Base-by-base conservation (phyloP, 2,888 invertebrate genomes). In the Oscheius sp. region DNA sequence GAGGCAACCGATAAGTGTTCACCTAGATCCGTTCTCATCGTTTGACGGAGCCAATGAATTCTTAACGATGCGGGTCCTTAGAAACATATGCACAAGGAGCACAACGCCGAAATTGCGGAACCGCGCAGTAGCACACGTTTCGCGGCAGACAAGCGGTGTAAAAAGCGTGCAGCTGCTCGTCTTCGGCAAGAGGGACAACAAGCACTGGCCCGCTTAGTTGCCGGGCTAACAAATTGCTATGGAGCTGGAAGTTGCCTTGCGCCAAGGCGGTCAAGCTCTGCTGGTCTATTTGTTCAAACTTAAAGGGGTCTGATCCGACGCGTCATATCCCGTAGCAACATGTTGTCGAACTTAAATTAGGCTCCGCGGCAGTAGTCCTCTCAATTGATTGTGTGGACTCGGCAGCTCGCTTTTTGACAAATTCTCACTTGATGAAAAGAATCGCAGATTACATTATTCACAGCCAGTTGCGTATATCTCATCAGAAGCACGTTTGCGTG, bases 81-180 rank as follows among this genome's bases (percentile, higher is more conserved):
- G 15, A 29, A 52, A 52, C 52, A 52, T n/a, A 29, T 48, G 48
- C 48, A 4, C 48, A 25, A 10, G 46, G n/a, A 23, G 25, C n/a
- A 52, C 15, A 37, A 8, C 37, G 8, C 37, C 10, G 48, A 55
- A 55, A 29, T 55, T n/a, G 31, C 15, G 27, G 23, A 23, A 42
- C n/a, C 25, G 58, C 58, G 58, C n/a, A 12, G 31, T 23, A 15
- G 45, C 42, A 61, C 61, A 45, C 61, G 61, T 58, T 58, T 58
- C 25, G 58, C 25, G 29, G 61, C 61, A 61, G 61, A 61, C 61
- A 45, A 25, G 37, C 17, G 23, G 39, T 29, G 55, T 55, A 61
- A 61, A 61, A 61, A 61, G 61, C 61, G 61, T 61, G 61, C 61
- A 61, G 61, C 61, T 61, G 61, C 61, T 61, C 55, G 34, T 61